These are phyloP conservation scores for Gryon sp. DNA, from an alignment of 1,140 invertebrate genomes.

Conservation along the genomic window DNA sequence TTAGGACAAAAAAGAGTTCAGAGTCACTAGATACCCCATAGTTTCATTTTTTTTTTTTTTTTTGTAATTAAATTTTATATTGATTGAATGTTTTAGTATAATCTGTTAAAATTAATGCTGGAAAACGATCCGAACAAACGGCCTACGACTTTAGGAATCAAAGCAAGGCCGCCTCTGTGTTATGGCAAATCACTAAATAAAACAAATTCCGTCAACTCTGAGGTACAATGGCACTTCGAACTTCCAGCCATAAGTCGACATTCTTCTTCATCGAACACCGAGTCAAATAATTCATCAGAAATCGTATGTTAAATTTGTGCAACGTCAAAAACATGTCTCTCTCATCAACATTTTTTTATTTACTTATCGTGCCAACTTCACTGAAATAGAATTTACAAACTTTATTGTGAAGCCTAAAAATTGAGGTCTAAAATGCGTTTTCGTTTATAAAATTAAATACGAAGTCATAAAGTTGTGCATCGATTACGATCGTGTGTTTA, in stretches of 20 bases:
- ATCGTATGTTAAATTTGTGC: background rate
- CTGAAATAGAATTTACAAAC: too few species aligned
- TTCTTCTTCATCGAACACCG: constrained; percentile 69
- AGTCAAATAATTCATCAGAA: constrained; percentile 26
- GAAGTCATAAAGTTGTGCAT: too few species aligned
- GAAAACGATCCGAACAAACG: constrained; percentile 85
- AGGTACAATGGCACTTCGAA: constrained; percentile 78
- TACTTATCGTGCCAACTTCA: too few species aligned
- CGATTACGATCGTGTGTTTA: too few species aligned
- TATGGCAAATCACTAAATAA: constrained; percentile 60
- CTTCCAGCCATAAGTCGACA: constrained; percentile 72
- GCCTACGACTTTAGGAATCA: constrained; percentile 88
- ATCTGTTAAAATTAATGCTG: constrained; percentile 88
- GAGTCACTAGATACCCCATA: too few species aligned
- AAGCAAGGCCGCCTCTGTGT: constrained; percentile 78
- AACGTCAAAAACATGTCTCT: too few species aligned
- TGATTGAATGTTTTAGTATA: constrained; percentile 81
- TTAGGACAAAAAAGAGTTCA: too few species aligned
- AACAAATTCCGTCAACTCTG: constrained; percentile 20
- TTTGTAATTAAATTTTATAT: background rate
- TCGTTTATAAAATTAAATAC: too few species aligned
- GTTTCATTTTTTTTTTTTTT: too few species aligned
- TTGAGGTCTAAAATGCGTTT: too few species aligned
- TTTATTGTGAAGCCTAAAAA: too few species aligned
- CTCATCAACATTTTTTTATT: too few species aligned